These are phyloP conservation scores for Nautilus pompilius DNA, from an alignment of 1,140 invertebrate species.

Conservation along the genomic window DNA sequence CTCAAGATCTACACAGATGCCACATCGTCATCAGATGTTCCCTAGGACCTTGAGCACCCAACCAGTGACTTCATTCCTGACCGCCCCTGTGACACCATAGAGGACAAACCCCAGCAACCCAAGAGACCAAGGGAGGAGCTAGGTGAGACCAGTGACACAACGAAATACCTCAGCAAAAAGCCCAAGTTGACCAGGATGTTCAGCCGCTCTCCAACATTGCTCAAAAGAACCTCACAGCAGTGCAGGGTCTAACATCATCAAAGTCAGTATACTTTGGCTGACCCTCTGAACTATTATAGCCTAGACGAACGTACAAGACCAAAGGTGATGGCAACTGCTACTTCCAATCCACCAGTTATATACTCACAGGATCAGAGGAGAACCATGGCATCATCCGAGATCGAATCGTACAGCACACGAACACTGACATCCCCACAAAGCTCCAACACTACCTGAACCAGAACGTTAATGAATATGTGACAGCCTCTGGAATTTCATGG, in stretches of 20 bases:
- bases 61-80: too few relatives aligned
- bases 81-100: neutral
- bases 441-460: constrained; percentile 1
- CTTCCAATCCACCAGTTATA: constrained; percentile 8
- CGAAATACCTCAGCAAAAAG: neutral
- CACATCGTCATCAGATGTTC: neutral
- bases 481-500: neutral
- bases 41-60: neutral
- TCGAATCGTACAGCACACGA: neutral
- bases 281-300: neutral
- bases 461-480: too few relatives aligned
- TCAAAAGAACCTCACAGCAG: neutral
- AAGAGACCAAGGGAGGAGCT: neutral
- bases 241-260: too few relatives aligned
- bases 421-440: too few relatives aligned
- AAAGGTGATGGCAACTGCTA: constrained; percentile 8
- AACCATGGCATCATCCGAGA: neutral
- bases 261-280: neutral
- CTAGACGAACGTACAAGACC: constrained; percentile 2
- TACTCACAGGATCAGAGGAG: constrained; percentile 7
- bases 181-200: neutral
- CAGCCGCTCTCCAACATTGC: neutral
- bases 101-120: neutral
- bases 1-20: neutral
- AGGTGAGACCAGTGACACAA: neutral